A percentile compares a stretch with the other conserved stretches of the same genome.
phyloP scores from a whole-genome alignment of 2,797 vertebrate genomes.

The Chaenodraco wilsoni region DNA sequence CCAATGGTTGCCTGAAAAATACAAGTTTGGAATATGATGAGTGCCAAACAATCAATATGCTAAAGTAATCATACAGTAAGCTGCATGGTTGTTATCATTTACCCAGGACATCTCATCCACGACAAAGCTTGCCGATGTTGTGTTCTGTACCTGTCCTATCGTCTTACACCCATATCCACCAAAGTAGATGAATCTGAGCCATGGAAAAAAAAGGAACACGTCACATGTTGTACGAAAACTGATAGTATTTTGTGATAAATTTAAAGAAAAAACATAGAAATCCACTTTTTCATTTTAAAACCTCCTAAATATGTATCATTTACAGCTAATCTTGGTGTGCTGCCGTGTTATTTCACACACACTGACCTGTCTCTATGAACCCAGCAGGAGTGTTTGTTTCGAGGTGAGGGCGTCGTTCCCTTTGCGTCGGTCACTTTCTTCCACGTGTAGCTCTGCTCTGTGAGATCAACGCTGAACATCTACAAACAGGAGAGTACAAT shows the following conservation, averaged over 20 bases:
- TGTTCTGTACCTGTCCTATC: conserved; percentile 84
- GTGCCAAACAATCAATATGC: not conserved
- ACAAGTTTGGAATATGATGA: not conserved
- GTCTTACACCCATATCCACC: conserved; percentile 96
- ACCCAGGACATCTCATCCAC: conserved; percentile 95
- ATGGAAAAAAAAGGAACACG: not conserved
- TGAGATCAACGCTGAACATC: conserved; percentile 91
- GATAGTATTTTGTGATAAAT: not conserved
- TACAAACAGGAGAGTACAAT: conserved; percentile 59
- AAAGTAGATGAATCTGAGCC: conserved; percentile 91
- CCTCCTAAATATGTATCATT: not conserved
- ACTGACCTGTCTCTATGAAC: conserved; percentile 85
- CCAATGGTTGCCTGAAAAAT: conserved; percentile 69
- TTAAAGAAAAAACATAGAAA: too few relatives aligned
- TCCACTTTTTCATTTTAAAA: not conserved
- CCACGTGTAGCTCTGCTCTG: conserved; percentile 84
- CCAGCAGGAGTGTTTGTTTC: conserved; percentile 96
- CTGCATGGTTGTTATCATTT: not conserved
- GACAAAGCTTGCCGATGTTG: conserved; percentile 81
- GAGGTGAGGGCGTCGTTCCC: conserved; percentile 90
- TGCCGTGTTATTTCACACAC: not conserved
- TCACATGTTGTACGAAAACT: not conserved
- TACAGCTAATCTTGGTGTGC: not conserved
- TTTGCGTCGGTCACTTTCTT: conserved; percentile 83
- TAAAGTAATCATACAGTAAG: too few relatives aligned